Conservation (phyloP, 2,113 vertebrate genomes). For the Macquaria ambigua region DNA sequence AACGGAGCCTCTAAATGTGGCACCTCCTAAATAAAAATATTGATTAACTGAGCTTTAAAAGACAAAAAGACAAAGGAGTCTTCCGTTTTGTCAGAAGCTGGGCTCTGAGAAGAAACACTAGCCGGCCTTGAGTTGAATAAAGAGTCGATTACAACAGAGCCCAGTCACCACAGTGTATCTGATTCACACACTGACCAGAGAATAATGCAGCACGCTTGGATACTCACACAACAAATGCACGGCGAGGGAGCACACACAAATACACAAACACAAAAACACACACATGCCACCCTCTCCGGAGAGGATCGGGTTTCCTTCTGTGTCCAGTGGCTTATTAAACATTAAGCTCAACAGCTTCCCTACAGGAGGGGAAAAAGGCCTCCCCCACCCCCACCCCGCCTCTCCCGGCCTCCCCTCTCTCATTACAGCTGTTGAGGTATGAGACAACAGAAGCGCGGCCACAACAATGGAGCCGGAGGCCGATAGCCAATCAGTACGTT, state of each 20-base stretch:
- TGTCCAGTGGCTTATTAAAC: constrained; percentile 78
- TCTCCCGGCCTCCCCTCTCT: constrained; percentile 57
- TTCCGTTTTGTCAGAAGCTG: not conserved
- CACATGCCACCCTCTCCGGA: constrained; percentile 45
- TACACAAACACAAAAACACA: constrained; percentile 23
- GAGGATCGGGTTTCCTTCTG: constrained; percentile 63
- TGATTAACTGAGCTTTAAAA: not conserved
- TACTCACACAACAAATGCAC: constrained; percentile 55
- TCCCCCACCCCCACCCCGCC: constrained; percentile 10
- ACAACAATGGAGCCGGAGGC: constrained; percentile 59
- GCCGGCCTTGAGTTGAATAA: constrained; percentile 26
- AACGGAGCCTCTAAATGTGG: not conserved
- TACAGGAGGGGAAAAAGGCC: constrained; percentile 44
- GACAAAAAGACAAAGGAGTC: not conserved
- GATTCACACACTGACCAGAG: constrained; percentile 62
- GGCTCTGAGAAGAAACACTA: constrained; percentile 36
- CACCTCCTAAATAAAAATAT: not conserved
- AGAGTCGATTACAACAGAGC: constrained; percentile 46
- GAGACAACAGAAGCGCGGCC: constrained; percentile 64
- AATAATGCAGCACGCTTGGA: constrained; percentile 52
- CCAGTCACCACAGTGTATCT: constrained; percentile 51
- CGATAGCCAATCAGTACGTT: constrained; percentile 51
- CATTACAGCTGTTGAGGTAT: constrained; percentile 74
- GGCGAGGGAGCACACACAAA: constrained; percentile 7
- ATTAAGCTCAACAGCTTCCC: constrained; percentile 76